Conservation (phyloP, 2,113 vertebrate genomes). For the Dicentrarchus labrax region DNA sequence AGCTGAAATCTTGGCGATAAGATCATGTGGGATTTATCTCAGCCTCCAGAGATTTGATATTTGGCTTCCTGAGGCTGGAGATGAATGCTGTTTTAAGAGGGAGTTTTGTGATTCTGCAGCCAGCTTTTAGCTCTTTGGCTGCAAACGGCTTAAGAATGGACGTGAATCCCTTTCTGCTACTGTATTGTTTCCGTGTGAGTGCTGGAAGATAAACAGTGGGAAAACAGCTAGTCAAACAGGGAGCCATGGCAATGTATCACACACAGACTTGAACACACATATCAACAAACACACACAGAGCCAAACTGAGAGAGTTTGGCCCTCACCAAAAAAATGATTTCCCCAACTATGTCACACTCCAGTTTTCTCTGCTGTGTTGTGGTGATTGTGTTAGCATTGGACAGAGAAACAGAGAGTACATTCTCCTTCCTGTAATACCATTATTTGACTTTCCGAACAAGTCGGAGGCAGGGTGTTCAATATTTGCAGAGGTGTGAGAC, state of each 20-base stretch:
- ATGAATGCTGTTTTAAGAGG: constrained; percentile 30
- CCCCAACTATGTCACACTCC: not conserved
- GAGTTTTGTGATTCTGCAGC: constrained; percentile 35
- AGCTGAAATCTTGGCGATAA: constrained; percentile 45
- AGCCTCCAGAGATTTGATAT: constrained; percentile 40
- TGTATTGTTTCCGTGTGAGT: constrained; percentile 30
- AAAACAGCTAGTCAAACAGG: constrained; percentile 35
- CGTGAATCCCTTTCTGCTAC: constrained; percentile 28
- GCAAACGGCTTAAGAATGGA: constrained; percentile 28
- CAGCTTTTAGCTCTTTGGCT: constrained; percentile 16
- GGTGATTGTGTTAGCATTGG: constrained; percentile 43
- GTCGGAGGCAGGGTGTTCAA: constrained; percentile 13
- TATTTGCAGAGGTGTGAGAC: constrained; percentile 36
- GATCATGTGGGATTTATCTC: constrained; percentile 54
- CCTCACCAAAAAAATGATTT: constrained; percentile 6
- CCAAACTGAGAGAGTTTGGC: constrained; percentile 8
- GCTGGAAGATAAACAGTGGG: constrained; percentile 47
- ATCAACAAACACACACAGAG: constrained; percentile 32
- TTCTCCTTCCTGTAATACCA: constrained; percentile 25
- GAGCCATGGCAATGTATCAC: constrained; percentile 30
- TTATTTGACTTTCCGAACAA: constrained; percentile 34
- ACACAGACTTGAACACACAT: constrained; percentile 19
- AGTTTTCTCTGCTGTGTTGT: not conserved
- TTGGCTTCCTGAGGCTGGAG: constrained; percentile 48
- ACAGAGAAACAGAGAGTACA: not conserved